Evolutionary conservation across 2,888 invertebrate species (phyloP), one percentile per base, ranked within the genome.

Genomic region (Drosophila nr. perissopoda): DNA sequence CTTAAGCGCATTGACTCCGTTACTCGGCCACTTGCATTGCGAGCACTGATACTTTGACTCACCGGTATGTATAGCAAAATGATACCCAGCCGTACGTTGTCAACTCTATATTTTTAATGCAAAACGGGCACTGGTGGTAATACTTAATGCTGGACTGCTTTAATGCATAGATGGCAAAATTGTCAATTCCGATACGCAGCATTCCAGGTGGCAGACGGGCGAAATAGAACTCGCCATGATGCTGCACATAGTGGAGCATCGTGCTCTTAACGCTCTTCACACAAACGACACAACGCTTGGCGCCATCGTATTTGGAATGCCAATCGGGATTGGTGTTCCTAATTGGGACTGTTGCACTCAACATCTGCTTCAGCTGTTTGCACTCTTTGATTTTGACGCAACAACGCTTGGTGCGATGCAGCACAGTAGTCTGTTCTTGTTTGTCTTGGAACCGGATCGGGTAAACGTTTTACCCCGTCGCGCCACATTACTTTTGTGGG

Each of bases 41-140:
- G 94, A 94, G 91, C 97, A 97, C 29, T 93, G 91, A 71, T 95
- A 95, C 62, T 95, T 94, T 81, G 95, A 96, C 92, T 97, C 97
- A 0, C 97, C 97, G 0, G 97, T 97, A 72, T 97, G 97, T 54
- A 93, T 94, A 29, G 95, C 95, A 48, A 96, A 94, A 87, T 97
- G 97, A 90, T 96, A 95, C 52, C 92, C 93, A 92, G 18, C 69
- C 40, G 2, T 48, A 21, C 0, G 70, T 70, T 0, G 76, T 21
- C 1, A 83, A 80, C 3, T 85, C 69, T 18, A 87, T 68, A 5
- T 77, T 69, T 18, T 83, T 82, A 13, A 69, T 49, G 64, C 93
- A 93, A 54, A 93, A 93, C 2, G 91, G 90, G 64, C 92, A 92
- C 6, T 73, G 76, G 69, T 88, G 78, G 27, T 77, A 74, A 65